A percentile compares a stretch with the other conserved stretches of the same genome.
phyloP scores from a whole-genome alignment of 2,113 vertebrate genomes.

The Psophia crepitans region DNA sequence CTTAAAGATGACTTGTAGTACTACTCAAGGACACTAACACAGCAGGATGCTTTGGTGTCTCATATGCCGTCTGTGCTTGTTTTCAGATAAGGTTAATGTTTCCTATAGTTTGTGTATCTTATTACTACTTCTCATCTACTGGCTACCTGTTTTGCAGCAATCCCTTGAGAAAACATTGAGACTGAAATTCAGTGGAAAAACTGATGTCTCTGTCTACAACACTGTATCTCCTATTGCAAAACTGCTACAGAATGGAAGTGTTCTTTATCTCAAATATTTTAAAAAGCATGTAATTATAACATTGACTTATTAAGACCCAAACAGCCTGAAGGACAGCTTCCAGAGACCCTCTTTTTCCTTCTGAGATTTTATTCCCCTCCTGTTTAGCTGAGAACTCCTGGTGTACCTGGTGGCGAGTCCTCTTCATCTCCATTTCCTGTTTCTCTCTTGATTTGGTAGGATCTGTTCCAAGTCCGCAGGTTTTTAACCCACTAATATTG shows the following conservation, averaged over 20 bases:
- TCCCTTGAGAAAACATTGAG: not conserved
- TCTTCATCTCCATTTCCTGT: not conserved
- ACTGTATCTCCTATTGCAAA: not conserved
- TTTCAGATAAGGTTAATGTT: not conserved
- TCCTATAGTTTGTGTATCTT: not conserved
- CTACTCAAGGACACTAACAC: not conserved
- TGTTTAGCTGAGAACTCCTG: not conserved
- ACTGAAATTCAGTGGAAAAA: not conserved
- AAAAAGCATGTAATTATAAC: not conserved
- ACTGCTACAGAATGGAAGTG: not conserved
- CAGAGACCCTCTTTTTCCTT: not conserved
- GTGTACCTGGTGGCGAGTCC: not conserved
- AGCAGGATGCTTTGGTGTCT: not conserved
- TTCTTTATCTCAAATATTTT: not conserved
- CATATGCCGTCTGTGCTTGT: not conserved
- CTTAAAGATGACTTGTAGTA: not conserved
- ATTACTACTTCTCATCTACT: not conserved
- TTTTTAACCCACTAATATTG: not conserved
- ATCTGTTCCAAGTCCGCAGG: not conserved
- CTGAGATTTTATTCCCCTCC: not conserved
- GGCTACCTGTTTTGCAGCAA: not conserved
- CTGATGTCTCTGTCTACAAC: not conserved
- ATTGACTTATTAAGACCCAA: not conserved
- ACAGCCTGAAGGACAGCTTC: not conserved
- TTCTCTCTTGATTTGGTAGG: not conserved